phyloP scores from a whole-genome alignment of 1,140 invertebrate genomes.

The Saxidomus purpurata region DNA sequence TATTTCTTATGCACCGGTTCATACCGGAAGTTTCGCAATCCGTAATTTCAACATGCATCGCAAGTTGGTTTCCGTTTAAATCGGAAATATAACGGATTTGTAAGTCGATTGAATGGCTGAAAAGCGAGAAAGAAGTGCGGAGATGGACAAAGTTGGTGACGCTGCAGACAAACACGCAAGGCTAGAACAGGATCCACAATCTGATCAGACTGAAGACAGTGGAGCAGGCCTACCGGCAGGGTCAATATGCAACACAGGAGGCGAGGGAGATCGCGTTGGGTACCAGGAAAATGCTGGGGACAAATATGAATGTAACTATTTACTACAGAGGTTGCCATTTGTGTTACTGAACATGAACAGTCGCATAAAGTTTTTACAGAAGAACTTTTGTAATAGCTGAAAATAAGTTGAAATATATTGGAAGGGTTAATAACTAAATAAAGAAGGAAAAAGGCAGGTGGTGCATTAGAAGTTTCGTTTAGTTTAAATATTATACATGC shows the following conservation, averaged over 20 bases:
- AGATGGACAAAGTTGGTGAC: background rate
- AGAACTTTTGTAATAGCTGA: too few relatives aligned
- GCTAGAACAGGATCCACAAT: background rate
- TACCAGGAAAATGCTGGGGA: constrained; percentile 85
- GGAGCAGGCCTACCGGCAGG: background rate
- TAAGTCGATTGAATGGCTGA: background rate
- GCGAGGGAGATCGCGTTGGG: constrained; percentile 3
- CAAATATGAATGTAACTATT: constrained; percentile 76
- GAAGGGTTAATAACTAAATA: too few relatives aligned
- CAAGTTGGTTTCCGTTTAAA: background rate
- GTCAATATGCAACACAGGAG: background rate
- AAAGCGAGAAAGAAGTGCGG: constrained; percentile 5
- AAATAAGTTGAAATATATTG: too few relatives aligned
- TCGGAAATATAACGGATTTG: background rate
- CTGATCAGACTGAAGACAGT: too few relatives aligned
- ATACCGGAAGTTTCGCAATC: background rate
- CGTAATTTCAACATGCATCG: background rate
- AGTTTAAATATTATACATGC: too few relatives aligned
- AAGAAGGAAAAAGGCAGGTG: too few relatives aligned
- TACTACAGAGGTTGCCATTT: too few relatives aligned
- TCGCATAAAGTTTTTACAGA: too few relatives aligned
- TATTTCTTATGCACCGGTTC: background rate
- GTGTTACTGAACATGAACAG: too few relatives aligned
- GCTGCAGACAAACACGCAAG: background rate
- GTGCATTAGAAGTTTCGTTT: too few relatives aligned